Conservation (phyloP, 2,113 vertebrate species). For the Cervus canadensis region DNA sequence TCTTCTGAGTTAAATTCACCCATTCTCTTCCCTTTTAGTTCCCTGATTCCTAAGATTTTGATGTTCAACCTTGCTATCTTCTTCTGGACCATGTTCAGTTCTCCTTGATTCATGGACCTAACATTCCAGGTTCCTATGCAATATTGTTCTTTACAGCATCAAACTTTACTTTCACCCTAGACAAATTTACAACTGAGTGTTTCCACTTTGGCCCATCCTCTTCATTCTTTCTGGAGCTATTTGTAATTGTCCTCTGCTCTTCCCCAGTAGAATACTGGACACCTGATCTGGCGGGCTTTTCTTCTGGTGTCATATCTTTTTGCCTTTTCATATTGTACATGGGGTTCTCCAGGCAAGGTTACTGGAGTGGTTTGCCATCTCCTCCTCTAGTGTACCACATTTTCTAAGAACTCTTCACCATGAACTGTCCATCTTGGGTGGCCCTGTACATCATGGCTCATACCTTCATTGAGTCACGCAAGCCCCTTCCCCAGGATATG, state of each 20-base stretch:
- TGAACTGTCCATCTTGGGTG: background rate
- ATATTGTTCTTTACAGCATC: background rate
- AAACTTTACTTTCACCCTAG: background rate
- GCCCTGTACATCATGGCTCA: background rate
- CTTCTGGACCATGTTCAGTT: background rate
- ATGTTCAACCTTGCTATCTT: background rate
- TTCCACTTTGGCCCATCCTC: background rate
- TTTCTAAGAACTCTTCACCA: background rate
- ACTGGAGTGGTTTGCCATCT: background rate
- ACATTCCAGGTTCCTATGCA: background rate
- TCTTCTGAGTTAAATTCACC: background rate
- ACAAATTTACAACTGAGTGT: background rate
- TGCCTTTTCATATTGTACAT: background rate
- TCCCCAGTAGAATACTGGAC: background rate
- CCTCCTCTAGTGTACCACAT: background rate
- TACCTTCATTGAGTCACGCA: background rate
- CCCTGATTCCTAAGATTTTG: background rate
- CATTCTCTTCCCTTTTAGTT: background rate
- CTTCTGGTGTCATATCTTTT: background rate
- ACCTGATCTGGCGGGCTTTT: background rate
- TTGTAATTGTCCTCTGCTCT: background rate
- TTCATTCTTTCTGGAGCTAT: background rate
- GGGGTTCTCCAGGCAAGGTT: background rate
- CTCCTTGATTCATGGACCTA: background rate
- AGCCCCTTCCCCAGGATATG: background rate